Conservation (phyloP, 2,888 invertebrate species). For the Gastrophysa polygoni region DNA sequence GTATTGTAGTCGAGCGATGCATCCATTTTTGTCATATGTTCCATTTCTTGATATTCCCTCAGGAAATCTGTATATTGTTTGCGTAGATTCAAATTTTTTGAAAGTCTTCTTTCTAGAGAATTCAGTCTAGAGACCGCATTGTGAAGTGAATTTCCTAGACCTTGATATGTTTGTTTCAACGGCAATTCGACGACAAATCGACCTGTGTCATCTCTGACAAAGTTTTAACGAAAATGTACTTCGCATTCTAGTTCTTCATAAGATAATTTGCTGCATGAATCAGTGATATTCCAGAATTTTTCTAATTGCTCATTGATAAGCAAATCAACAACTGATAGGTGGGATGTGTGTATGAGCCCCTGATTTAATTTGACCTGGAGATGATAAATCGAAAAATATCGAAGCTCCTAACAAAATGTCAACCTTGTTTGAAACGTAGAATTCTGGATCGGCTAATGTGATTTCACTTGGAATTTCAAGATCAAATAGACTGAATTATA, state of each 20-base stretch:
- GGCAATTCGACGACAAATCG: constrained; percentile 21
- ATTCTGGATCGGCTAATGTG: not conserved
- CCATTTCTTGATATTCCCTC: not conserved
- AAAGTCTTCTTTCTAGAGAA: constrained; percentile 15
- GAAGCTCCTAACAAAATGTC: not conserved
- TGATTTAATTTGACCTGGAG: constrained; percentile 8
- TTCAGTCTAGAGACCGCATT: constrained; percentile 16
- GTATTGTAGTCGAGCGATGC: not conserved
- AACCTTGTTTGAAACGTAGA: not conserved
- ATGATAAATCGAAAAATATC: not conserved
- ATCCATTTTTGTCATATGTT: not conserved
- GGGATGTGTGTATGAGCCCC: not conserved
- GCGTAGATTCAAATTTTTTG: not conserved
- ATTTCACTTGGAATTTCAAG: not conserved
- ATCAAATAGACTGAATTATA: not conserved
- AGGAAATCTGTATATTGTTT: not conserved
- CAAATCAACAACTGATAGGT: not conserved
- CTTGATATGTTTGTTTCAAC: not conserved
- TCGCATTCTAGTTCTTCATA: constrained; percentile 14
- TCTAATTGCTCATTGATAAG: not conserved
- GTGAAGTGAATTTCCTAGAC: constrained; percentile 9
- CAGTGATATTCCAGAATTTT: constrained; percentile 19
- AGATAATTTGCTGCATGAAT: not conserved
- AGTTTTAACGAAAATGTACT: constrained; percentile 6
- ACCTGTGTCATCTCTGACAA: constrained; percentile 10